These are phyloP conservation scores for Lanistes nyassanus DNA, from an alignment of 1,140 invertebrate species.

Conservation along the genomic window DNA sequence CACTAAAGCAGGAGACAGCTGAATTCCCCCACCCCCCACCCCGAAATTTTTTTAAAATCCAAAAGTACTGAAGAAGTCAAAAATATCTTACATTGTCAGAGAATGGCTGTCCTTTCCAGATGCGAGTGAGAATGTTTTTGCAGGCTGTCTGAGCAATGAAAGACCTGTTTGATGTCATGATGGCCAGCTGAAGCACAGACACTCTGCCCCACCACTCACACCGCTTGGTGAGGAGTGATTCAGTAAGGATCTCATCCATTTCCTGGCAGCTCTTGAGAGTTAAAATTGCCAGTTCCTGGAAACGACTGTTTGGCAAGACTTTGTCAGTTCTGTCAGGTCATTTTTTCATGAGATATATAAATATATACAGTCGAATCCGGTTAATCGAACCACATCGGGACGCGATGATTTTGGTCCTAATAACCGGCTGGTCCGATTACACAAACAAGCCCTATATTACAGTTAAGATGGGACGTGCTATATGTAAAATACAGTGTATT, in stretches of 20 bases:
- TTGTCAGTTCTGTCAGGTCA: neutral
- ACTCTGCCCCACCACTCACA: slow-evolving; percentile 20
- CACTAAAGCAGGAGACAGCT: too few species aligned
- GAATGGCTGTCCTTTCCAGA: slow-evolving; percentile 5
- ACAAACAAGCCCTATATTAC: neutral
- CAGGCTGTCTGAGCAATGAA: slow-evolving; percentile 25
- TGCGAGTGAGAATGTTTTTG: slow-evolving; percentile 21
- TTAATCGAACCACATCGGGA: too few species aligned
- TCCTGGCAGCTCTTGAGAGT: slow-evolving; percentile 21
- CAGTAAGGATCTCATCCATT: slow-evolving; percentile 16
- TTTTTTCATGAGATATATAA: neutral
- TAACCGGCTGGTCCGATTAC: too few species aligned
- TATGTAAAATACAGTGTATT: too few species aligned
- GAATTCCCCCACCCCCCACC: too few species aligned
- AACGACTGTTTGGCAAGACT: neutral
- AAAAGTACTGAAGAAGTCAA: neutral
- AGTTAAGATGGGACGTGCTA: too few species aligned
- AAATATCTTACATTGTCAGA: slow-evolving; percentile 11
- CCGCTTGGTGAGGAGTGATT: slow-evolving; percentile 13
- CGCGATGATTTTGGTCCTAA: too few species aligned
- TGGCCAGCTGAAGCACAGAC: slow-evolving; percentile 25
- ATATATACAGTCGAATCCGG: too few species aligned
- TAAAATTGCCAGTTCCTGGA: slow-evolving; percentile 17
- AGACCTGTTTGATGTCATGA: slow-evolving; percentile 3
- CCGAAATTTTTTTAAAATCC: too few species aligned